A percentile compares a stretch with the other conserved stretches of the same genome.
These are phyloP conservation scores for Sminthurinus signatus DNA, from an alignment of 1,140 invertebrate genomes.

Conservation along the genomic window DNA sequence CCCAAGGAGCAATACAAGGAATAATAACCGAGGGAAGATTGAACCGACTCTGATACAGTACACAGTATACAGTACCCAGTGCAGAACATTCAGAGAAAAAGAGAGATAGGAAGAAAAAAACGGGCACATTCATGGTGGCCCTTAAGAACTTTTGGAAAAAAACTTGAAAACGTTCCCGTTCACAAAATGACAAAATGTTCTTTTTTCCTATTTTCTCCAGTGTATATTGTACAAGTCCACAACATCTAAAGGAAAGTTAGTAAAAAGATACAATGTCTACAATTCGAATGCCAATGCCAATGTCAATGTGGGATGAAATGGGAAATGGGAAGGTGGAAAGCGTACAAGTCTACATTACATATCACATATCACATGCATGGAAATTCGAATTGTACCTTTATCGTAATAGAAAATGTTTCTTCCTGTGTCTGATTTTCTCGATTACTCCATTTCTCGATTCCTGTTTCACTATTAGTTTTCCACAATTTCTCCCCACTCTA, in stretches of 20 bases:
- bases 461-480: too few relatives aligned
- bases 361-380: slow-evolving; percentile 39
- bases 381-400: slow-evolving; percentile 41
- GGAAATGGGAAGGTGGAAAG: background rate
- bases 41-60: background rate
- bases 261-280: slow-evolving; percentile 3
- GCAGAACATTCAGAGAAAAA: too few relatives aligned
- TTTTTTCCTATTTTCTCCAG: too few relatives aligned
- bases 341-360: too few relatives aligned
- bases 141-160: background rate
- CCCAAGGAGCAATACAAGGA: background rate
- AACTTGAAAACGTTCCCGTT: background rate
- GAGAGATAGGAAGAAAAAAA: too few relatives aligned
- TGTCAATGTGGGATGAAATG: background rate
- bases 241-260: too few relatives aligned
- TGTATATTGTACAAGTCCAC: too few relatives aligned
- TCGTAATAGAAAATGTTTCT: slow-evolving; percentile 34
- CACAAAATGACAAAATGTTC: too few relatives aligned
- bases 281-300: too few relatives aligned
- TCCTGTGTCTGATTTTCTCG: background rate
- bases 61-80: too few relatives aligned
- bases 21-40: slow-evolving; percentile 10
- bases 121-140: background rate
- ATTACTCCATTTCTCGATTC: background rate
- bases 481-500: too few relatives aligned